These are phyloP conservation scores for Polydrusus tereticollis DNA, from an alignment of 2,888 invertebrate species.

Conservation along the genomic window DNA sequence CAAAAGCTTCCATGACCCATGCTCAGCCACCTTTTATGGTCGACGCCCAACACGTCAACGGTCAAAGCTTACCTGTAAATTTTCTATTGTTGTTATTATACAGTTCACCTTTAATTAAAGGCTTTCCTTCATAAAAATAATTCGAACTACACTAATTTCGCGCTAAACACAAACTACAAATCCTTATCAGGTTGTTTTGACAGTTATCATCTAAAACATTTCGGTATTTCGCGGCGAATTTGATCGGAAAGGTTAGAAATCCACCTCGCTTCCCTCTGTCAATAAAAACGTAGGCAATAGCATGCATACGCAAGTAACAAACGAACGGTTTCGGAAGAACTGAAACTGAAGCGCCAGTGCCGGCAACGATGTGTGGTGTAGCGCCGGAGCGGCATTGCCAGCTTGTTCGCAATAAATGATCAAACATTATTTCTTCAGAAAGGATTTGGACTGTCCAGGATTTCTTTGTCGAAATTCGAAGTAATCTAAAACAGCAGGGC, in stretches of 20 bases:
- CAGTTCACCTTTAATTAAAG: conserved; percentile 17
- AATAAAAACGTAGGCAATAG: too few relatives aligned
- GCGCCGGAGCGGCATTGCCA: neutral
- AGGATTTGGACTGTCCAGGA: neutral
- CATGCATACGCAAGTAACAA: too few relatives aligned
- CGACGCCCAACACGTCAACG: conserved; percentile 49
- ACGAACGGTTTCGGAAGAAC: conserved; percentile 7
- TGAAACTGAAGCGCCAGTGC: conserved; percentile 9
- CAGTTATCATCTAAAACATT: conserved; percentile 34
- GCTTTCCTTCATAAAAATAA: neutral
- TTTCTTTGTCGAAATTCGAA: neutral
- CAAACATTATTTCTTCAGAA: too few relatives aligned
- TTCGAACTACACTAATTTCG: conserved; percentile 28
- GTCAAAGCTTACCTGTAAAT: conserved; percentile 45
- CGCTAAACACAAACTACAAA: conserved; percentile 19
- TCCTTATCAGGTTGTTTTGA: conserved; percentile 22
- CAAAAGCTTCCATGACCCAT: conserved; percentile 35
- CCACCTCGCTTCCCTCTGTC: too few relatives aligned
- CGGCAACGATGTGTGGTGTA: conserved; percentile 1
- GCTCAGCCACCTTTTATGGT: conserved; percentile 36
- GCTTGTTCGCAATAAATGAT: neutral
- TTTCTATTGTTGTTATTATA: conserved; percentile 37
- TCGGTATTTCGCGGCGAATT: conserved; percentile 26
- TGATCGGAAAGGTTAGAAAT: conserved; percentile 25
- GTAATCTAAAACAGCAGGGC: too few relatives aligned